These are phyloP conservation scores for Caenorhabditis drosophilae DNA, from an alignment of 2,888 invertebrate species.

Conservation along the genomic window DNA sequence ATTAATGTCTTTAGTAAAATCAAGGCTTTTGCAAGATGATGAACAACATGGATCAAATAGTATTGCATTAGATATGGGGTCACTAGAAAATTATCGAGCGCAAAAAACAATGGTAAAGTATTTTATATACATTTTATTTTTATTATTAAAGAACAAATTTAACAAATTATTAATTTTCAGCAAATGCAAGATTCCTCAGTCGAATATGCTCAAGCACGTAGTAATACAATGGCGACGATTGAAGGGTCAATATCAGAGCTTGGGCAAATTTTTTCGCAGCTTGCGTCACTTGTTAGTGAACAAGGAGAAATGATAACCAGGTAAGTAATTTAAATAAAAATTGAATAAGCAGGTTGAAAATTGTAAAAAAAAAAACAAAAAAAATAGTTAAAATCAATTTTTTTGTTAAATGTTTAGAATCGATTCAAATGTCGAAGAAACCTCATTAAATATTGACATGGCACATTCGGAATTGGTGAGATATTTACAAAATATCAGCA, in stretches of 20 bases:
- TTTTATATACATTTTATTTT: background rate
- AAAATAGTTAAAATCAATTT: slow-evolving; percentile 3
- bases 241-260: slow-evolving; percentile 97
- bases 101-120: slow-evolving; percentile 40
- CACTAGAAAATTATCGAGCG: slow-evolving; percentile 66
- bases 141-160: background rate
- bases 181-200: slow-evolving; percentile 18
- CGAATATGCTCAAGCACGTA: slow-evolving; percentile 78
- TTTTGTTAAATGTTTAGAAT: slow-evolving; percentile 81
- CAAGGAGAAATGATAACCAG: slow-evolving; percentile 84
- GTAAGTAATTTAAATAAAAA: slow-evolving; percentile 24
- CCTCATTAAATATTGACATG: slow-evolving; percentile 93
- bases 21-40: slow-evolving; percentile 72
- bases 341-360: no score
- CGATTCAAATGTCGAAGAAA: slow-evolving; percentile 93
- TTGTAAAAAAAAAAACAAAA: no score
- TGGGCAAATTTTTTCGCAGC: slow-evolving; percentile 86
- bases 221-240: slow-evolving; percentile 98
- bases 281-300: slow-evolving; percentile 86
- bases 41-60: slow-evolving; percentile 74
- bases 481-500: slow-evolving; percentile 92
- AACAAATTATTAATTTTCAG: background rate
- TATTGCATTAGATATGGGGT: slow-evolving; percentile 85
- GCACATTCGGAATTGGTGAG: slow-evolving; percentile 95
- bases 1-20: slow-evolving; percentile 71